These are phyloP conservation scores for Eilema sororculum DNA, from an alignment of 2,888 invertebrate genomes.

Conservation along the genomic window DNA sequence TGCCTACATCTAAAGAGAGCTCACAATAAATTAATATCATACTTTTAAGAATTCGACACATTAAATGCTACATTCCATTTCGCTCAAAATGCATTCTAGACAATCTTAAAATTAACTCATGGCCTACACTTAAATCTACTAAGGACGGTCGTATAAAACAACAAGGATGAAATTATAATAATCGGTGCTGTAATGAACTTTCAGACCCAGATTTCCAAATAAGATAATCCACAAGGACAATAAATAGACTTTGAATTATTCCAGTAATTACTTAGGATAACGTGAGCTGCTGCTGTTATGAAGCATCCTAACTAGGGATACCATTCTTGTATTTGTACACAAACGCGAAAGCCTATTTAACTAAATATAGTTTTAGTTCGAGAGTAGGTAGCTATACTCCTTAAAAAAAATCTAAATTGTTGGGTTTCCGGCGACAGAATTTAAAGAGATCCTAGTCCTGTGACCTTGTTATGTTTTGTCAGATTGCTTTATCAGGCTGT, in stretches of 20 bases:
- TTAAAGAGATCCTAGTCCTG: too few species aligned
- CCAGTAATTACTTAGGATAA: not conserved
- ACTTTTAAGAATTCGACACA: slow-evolving; percentile 40
- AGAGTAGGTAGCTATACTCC: too few species aligned
- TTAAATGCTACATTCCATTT: slow-evolving; percentile 63
- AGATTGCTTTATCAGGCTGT: too few species aligned
- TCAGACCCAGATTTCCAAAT: slow-evolving; percentile 5
- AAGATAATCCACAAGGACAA: not conserved
- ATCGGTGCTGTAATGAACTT: not conserved
- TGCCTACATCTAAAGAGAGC: slow-evolving; percentile 44
- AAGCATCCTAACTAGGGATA: too few species aligned
- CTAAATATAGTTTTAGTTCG: too few species aligned
- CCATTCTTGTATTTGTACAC: too few species aligned
- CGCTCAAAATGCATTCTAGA: slow-evolving; percentile 34
- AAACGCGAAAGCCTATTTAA: too few species aligned
- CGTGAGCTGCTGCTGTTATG: not conserved
- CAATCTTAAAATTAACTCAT: slow-evolving; percentile 43
- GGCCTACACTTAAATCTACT: slow-evolving; percentile 60
- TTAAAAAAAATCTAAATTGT: too few species aligned
- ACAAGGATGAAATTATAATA: slow-evolving; percentile 31
- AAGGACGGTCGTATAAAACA: slow-evolving; percentile 76
- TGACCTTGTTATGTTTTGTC: too few species aligned
- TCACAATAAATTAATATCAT: slow-evolving; percentile 46
- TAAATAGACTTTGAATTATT: not conserved
- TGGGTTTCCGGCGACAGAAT: too few species aligned